A percentile compares a stretch with the other conserved stretches of the same genome.
phyloP scores from a whole-genome alignment of 2,888 invertebrate genomes.

The Cosmia pyralina region DNA sequence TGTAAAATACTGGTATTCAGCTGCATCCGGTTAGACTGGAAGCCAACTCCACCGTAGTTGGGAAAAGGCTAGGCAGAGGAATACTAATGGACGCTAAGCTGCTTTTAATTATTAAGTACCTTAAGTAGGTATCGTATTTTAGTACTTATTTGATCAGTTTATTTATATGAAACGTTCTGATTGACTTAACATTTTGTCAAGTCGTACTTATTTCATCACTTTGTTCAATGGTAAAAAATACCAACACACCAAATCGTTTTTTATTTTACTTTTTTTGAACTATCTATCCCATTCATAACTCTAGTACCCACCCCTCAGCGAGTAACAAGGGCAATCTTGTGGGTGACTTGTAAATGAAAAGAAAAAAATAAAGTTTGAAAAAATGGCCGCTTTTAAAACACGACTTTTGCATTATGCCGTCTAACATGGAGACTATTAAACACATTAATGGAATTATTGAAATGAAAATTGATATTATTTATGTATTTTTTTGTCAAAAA shows the following conservation, averaged over 20 bases:
- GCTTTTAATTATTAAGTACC: too few species aligned
- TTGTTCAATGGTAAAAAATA: neutral
- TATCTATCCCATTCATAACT: conserved; percentile 68
- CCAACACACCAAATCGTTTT: neutral
- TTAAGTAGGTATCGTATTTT: neutral
- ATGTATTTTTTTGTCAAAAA: neutral
- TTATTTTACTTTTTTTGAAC: neutral
- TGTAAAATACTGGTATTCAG: too few species aligned
- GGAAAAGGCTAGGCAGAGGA: too few species aligned
- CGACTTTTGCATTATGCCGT: conserved; percentile 85
- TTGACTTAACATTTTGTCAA: neutral
- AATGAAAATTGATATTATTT: conserved; percentile 52
- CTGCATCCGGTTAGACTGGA: too few species aligned
- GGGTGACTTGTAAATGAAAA: conserved; percentile 83
- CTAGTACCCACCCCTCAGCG: conserved; percentile 77
- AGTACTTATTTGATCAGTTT: too few species aligned
- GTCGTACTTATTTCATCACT: neutral
- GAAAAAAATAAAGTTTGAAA: conserved; percentile 77
- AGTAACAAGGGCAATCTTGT: conserved; percentile 83
- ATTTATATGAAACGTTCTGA: too few species aligned
- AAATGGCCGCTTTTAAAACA: conserved; percentile 79
- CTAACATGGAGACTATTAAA: conserved; percentile 69
- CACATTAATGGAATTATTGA: conserved; percentile 65
- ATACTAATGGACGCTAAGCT: too few species aligned
- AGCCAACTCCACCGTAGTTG: too few species aligned